Evolutionary conservation across 53 echinoderm and acorn worm species (phyloP).

Genomic region (Holothuria scabra): DNA sequence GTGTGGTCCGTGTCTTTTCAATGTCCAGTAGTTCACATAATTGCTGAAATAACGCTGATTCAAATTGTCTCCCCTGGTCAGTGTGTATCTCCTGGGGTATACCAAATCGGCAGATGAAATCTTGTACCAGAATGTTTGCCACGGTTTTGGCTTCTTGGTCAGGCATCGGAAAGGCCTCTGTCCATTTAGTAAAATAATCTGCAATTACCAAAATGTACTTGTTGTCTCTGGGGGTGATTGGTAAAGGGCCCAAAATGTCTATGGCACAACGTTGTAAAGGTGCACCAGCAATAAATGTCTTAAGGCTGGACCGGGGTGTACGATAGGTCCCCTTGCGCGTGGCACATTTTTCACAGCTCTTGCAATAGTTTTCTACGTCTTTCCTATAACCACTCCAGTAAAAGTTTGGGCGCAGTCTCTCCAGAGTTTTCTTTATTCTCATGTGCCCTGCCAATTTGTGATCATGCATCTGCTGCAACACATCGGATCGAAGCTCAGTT

Average conservation of each 20-base stretch:
- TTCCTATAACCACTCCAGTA: no score
- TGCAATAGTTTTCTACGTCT: no score
- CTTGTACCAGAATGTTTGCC: neutral
- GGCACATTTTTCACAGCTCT: no score
- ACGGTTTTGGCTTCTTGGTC: constrained; percentile 33
- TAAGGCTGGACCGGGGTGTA: no score
- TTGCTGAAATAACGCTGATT: constrained; percentile 24
- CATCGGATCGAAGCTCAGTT: neutral
- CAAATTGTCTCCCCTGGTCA: constrained; percentile 45
- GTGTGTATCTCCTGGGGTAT: constrained; percentile 11
- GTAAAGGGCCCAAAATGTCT: neutral
- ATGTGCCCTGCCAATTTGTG: constrained; percentile 43
- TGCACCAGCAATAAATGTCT: neutral
- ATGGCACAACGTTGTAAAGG: neutral
- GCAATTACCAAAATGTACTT: constrained; percentile 16
- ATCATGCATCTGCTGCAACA: constrained; percentile 39
- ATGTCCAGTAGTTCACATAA: constrained; percentile 20
- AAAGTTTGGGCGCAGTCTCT: neutral
- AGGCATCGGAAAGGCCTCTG: constrained; percentile 12
- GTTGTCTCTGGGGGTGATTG: neutral
- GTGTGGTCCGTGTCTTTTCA: no score
- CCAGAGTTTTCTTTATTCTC: constrained; percentile 20
- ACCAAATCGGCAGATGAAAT: constrained; percentile 5
- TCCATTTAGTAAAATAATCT: constrained; percentile 38
- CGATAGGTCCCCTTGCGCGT: no score